A percentile compares a stretch with the other conserved stretches of the same genome.
phyloP scores from a whole-genome alignment of 1,140 invertebrate species.

The Reticulitermes speratus region DNA sequence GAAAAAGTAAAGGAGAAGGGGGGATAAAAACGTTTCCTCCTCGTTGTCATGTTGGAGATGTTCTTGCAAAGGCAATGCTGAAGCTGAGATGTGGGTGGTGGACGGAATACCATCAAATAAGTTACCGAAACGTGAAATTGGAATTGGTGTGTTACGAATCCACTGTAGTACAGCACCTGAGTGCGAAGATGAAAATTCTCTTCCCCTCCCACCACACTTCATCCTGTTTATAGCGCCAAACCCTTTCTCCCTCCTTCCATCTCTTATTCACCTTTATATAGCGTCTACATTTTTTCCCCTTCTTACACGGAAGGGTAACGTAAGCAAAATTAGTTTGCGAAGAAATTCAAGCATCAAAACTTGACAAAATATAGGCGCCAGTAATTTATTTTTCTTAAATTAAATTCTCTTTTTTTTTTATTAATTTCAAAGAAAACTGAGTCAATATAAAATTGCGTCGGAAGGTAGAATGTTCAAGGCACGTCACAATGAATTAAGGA shows the following conservation, averaged over 20 bases:
- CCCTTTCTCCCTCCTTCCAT: background rate
- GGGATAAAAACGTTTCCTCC: background rate
- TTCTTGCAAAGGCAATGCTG: background rate
- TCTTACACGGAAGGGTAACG: background rate
- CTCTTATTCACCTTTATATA: background rate
- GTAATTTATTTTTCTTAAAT: constrained; percentile 11
- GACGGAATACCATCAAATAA: constrained; percentile 4
- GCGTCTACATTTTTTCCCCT: background rate
- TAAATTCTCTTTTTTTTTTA: background rate
- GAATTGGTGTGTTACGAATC: constrained; percentile 15
- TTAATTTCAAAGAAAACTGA: background rate
- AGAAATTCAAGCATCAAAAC: constrained; percentile 3
- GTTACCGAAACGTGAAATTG: constrained; percentile 9
- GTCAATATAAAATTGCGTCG: background rate
- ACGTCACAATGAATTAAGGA: background rate
- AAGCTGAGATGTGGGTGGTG: background rate
- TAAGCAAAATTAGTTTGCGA: constrained; percentile 9
- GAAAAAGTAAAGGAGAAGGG: background rate
- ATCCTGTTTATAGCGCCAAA: background rate
- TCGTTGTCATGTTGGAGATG: constrained; percentile 4
- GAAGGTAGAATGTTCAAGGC: background rate
- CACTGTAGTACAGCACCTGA: background rate
- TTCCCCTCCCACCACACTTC: background rate
- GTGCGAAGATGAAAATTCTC: background rate
- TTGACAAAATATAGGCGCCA: background rate